Conservation (phyloP, 2,113 vertebrate genomes). For the Crotalus viridis region DNA sequence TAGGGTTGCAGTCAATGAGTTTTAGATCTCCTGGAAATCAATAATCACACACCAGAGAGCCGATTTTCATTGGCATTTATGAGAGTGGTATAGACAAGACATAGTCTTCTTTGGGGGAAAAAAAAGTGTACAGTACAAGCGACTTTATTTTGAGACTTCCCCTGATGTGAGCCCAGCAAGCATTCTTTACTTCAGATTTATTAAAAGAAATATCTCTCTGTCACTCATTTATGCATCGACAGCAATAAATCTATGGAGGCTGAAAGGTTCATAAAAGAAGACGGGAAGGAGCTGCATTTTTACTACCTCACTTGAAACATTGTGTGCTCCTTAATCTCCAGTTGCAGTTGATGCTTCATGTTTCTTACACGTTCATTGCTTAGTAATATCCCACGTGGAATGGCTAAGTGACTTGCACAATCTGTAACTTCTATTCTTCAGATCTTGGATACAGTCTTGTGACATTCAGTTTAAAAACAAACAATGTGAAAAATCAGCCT, state of each 20-base stretch:
- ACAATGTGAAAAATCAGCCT: background rate
- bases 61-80: background rate
- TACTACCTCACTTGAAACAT: constrained; percentile 11
- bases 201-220: constrained; percentile 10
- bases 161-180: background rate
- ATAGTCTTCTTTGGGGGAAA: background rate
- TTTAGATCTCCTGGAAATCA: background rate
- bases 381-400: background rate
- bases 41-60: background rate
- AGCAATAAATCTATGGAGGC: constrained; percentile 4
- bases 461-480: background rate
- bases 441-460: background rate
- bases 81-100: background rate
- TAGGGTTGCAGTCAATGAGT: background rate
- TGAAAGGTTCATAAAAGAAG: constrained; percentile 16
- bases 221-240: constrained; percentile 11
- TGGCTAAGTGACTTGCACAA: background rate
- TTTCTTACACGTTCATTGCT: background rate
- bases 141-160: background rate
- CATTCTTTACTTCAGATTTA: background rate
- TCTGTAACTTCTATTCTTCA: background rate
- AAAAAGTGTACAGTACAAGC: background rate
- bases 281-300: constrained; percentile 10
- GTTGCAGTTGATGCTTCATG: background rate
- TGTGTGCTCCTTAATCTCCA: background rate